Conservation (phyloP, 2,797 vertebrate genomes). For the Saxicola maurus region DNA sequence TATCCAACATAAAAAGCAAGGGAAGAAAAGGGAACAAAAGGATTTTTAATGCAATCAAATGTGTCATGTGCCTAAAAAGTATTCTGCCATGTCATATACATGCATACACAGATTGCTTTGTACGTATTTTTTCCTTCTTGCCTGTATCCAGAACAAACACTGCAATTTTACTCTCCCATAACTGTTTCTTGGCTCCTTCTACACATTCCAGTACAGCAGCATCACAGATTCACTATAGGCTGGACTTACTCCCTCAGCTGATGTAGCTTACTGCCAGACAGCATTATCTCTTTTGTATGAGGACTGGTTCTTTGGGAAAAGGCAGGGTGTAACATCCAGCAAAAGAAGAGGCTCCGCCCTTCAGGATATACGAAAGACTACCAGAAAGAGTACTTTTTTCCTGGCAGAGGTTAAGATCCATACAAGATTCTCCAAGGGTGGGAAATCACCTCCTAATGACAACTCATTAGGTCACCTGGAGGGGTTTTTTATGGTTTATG, state of each 20-base stretch:
- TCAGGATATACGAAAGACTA: background rate
- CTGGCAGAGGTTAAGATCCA: background rate
- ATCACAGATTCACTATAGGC: background rate
- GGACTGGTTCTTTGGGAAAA: background rate
- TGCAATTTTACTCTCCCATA: slow-evolving; percentile 40
- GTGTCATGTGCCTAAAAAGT: background rate
- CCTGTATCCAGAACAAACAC: slow-evolving; percentile 21
- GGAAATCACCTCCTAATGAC: background rate
- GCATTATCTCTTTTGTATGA: background rate
- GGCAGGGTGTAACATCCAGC: background rate
- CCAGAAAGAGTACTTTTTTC: background rate
- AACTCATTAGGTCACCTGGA: background rate
- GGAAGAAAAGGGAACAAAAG: background rate
- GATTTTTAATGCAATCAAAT: background rate
- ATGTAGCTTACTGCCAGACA: background rate
- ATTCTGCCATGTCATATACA: background rate
- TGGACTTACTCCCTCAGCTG: background rate
- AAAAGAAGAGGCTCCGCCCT: background rate
- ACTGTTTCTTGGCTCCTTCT: slow-evolving; percentile 35
- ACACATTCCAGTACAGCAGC: slow-evolving; percentile 8
- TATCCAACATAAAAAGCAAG: background rate
- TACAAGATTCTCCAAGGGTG: background rate
- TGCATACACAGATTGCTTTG: background rate
- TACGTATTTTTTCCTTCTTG: background rate
- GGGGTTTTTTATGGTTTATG: background rate